Conservation (phyloP, 2,888 invertebrate genomes). For the Lymantria monacha region DNA sequence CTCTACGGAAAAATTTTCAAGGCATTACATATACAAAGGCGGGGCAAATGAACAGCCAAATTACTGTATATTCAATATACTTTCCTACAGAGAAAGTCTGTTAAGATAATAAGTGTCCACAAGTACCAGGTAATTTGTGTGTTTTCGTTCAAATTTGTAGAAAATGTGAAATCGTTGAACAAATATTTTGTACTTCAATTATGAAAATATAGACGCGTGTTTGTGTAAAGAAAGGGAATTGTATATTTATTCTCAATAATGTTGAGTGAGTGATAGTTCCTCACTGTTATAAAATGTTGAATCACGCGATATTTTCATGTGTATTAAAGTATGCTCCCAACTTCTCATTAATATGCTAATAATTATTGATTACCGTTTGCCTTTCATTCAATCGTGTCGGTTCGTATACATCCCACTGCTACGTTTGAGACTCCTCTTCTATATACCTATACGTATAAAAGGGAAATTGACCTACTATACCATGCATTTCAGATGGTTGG, state of each 20-base stretch:
- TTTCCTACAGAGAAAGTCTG: slow-evolving; percentile 6
- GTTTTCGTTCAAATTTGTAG: neutral
- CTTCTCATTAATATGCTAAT: no score
- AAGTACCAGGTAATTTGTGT: neutral
- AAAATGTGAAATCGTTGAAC: slow-evolving; percentile 8
- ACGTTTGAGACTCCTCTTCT: no score
- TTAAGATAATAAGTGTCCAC: slow-evolving; percentile 4
- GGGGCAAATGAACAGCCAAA: neutral
- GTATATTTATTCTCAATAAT: slow-evolving; percentile 3
- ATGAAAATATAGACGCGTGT: slow-evolving; percentile 4
- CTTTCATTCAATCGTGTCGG: no score
- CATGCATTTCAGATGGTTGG: no score
- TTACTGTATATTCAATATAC: neutral
- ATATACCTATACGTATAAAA: no score
- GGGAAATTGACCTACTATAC: no score
- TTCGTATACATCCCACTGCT: no score
- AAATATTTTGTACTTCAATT: neutral
- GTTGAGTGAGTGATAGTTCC: neutral
- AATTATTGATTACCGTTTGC: no score
- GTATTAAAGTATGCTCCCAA: no score
- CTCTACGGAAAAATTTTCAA: no score
- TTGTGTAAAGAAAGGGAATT: slow-evolving; percentile 20
- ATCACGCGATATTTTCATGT: no score
- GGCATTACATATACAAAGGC: no score
- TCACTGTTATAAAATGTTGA: neutral